A percentile compares a stretch with the other conserved stretches of the same genome.
These are phyloP conservation scores for Hypotaenidia okinawae DNA, from an alignment of 2,797 vertebrate genomes.

Conservation along the genomic window DNA sequence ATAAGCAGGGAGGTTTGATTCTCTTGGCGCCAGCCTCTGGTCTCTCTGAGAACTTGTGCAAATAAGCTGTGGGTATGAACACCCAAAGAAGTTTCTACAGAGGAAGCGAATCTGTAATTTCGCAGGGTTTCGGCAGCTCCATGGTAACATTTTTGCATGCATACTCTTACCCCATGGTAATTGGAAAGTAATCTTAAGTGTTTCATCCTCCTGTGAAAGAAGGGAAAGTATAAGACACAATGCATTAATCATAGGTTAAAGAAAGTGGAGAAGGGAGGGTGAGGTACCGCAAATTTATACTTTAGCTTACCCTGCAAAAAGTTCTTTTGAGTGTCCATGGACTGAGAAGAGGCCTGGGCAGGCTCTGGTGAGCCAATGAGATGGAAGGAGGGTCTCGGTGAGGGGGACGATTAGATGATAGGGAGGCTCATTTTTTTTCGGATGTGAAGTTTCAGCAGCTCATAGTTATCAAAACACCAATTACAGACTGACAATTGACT, in stretches of 20 bases:
- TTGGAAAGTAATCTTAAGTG: constrained; percentile 9
- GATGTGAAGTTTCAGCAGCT: neutral
- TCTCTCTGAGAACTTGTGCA: constrained; percentile 24
- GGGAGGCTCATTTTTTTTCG: neutral
- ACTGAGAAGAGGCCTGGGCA: neutral
- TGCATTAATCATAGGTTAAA: constrained; percentile 2
- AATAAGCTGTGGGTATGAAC: constrained; percentile 21
- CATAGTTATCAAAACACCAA: neutral
- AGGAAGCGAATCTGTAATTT: neutral
- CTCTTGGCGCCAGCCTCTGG: neutral
- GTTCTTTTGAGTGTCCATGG: neutral
- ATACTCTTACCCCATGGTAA: neutral
- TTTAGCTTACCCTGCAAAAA: neutral
- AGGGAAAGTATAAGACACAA: neutral
- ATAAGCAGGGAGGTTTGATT: constrained; percentile 34
- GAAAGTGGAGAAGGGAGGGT: neutral
- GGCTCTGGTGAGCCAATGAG: neutral
- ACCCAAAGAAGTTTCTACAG: constrained; percentile 26
- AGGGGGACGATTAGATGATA: neutral
- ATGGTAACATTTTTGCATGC: constrained; percentile 45
- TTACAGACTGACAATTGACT: neutral
- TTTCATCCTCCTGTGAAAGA: constrained; percentile 17
- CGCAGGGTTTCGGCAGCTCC: constrained; percentile 13
- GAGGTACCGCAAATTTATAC: neutral
- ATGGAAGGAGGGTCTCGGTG: neutral